These are phyloP conservation scores for Dromius quadrimaculatus DNA, from an alignment of 2,888 invertebrate genomes.

Conservation along the genomic window DNA sequence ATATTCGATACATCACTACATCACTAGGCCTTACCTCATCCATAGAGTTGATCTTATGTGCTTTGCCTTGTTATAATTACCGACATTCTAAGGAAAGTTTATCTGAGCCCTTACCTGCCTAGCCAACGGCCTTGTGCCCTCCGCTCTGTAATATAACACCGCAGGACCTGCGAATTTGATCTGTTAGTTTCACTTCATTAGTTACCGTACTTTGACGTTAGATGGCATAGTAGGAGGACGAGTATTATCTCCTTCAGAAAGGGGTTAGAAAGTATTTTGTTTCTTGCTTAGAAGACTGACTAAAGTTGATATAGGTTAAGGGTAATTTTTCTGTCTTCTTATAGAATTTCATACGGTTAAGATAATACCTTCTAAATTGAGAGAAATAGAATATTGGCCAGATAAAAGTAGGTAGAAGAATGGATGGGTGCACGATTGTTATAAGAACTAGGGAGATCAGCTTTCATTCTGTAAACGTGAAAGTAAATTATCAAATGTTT, in stretches of 20 bases:
- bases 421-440: neutral
- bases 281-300: constrained; percentile 20
- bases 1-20: constrained; percentile 23
- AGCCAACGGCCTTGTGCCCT: constrained; percentile 23
- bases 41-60: constrained; percentile 11
- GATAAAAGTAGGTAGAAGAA: constrained; percentile 5
- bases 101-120: constrained; percentile 22
- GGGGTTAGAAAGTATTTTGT: constrained; percentile 38
- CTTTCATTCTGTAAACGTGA: no score
- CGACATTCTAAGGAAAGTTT: constrained; percentile 47
- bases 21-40: neutral
- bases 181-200: constrained; percentile 51
- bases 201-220: constrained; percentile 38
- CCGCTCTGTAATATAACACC: constrained; percentile 50
- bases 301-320: constrained; percentile 21
- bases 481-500: no score
- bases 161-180: constrained; percentile 48
- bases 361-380: neutral
- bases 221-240: constrained; percentile 6
- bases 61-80: constrained; percentile 43
- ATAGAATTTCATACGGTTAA: constrained; percentile 4
- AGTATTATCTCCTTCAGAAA: constrained; percentile 25
- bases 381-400: constrained; percentile 6
- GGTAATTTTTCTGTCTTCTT: constrained; percentile 9
- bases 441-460: neutral